Percentiles rank a stretch among this genome's conserved stretches.
Evolutionary conservation across 2,113 vertebrate species (phyloP).

Genomic region (Rhineura floridana): DNA sequence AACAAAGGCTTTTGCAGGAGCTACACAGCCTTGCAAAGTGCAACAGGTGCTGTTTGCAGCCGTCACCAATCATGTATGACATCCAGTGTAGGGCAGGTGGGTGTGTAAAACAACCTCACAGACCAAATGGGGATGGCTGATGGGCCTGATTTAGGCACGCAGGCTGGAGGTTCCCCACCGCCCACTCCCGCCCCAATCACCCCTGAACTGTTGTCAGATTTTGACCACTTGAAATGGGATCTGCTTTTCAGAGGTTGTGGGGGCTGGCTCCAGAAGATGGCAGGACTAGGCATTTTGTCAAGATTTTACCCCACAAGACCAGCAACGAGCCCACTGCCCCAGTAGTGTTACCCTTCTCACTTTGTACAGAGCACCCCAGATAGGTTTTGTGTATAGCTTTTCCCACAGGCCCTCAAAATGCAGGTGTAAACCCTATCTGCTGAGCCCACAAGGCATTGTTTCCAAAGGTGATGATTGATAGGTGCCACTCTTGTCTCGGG

Average conservation of each 20-base stretch:
- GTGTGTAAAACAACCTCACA: no score
- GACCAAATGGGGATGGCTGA: no score
- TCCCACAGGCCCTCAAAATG: background rate
- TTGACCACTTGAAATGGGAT: background rate
- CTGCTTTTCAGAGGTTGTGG: background rate
- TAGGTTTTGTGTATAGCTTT: no score
- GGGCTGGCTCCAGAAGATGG: background rate
- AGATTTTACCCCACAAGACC: background rate
- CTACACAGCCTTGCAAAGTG: background rate
- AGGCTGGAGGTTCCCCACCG: no score
- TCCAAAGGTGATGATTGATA: background rate
- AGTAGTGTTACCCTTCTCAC: background rate
- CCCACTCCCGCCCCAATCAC: no score
- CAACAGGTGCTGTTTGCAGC: no score
- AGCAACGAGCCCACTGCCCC: background rate
- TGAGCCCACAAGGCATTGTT: background rate
- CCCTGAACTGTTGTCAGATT: background rate
- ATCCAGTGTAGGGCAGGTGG: no score
- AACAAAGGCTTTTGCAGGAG: background rate
- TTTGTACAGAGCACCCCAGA: background rate
- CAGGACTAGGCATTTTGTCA: background rate
- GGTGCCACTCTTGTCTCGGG: background rate
- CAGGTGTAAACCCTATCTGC: background rate
- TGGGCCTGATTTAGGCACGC: no score
- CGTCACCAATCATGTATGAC: no score